Evolutionary conservation across 2,797 vertebrate genomes (phyloP), one percentile per base, ranked within the genome.

Genomic region (Chelon auratus): DNA sequence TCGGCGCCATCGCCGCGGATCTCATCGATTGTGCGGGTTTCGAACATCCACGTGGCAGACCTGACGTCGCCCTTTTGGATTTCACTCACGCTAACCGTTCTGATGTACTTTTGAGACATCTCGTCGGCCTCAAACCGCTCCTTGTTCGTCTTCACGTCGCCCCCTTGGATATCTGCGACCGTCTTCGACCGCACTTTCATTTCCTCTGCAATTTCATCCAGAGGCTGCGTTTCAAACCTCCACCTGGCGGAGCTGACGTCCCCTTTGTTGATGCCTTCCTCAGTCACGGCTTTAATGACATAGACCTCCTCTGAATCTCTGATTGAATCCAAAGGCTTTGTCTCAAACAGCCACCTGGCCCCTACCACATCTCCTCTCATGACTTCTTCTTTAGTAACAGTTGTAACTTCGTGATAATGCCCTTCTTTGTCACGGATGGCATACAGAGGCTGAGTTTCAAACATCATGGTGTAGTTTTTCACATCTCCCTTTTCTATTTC

Each of bases 311-410:
- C 93, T 17, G 95, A 95, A 72, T 96, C 90, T 78, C 92, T 94
- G 72, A 98, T 96, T 37, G 95, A 96, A 82, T 96, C 97, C 69
- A 98, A 83, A 8, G 97, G 96, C 77, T 97, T 98, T 26, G 97
- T 98, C 92, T 98, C 97, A 91, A 98, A 98, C 59, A 97, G 82
- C 97, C 97, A 98, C 15, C 96, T 94, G 33, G 96, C 96, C 42
- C 96, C 96, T 56, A 96, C 93, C 33, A 98, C 97, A 78, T 98
- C 96, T 74, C 96, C 97, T 56, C 95, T 94, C 81, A 96, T 89
- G 43, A 97, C 87, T 73, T 98, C 97, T 79, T 98, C 97, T 77
- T 97, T 98, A 48, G 95, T 96, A 52, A 98, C 95, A 4, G 96
- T 98, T 14, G 96, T 98, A 1, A 98, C 96, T 90, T 98, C 97